phyloP scores from a whole-genome alignment of 2,888 invertebrate species.

The Meandrusa payeni region DNA sequence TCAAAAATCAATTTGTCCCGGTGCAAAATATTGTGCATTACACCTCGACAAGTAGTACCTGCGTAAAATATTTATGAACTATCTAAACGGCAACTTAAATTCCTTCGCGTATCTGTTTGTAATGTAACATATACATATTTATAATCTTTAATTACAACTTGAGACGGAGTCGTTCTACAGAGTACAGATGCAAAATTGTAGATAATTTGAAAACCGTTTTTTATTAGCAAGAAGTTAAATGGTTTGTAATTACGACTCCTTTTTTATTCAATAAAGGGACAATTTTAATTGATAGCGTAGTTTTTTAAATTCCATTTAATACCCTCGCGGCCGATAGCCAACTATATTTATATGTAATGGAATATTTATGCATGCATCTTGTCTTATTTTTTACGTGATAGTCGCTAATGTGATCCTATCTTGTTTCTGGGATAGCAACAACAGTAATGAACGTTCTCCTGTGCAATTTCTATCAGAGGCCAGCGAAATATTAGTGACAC shows the following conservation, averaged over 20 bases:
- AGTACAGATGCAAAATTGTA: conserved; percentile 12
- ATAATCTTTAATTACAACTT: conserved; percentile 4
- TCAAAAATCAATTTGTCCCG: no score
- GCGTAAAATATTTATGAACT: no score
- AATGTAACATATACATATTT: conserved; percentile 5
- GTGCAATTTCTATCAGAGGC: no score
- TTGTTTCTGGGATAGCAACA: neutral
- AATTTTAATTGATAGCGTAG: conserved; percentile 13
- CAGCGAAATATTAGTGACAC: no score
- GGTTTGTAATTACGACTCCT: conserved; percentile 13
- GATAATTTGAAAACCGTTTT: conserved; percentile 8
- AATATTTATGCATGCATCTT: conserved; percentile 12
- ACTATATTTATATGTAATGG: conserved; percentile 7
- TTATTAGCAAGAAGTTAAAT: conserved; percentile 8
- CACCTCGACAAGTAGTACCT: no score
- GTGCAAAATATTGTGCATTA: no score
- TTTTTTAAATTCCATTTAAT: conserved; percentile 14
- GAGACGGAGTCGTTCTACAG: neutral
- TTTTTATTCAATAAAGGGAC: conserved; percentile 10
- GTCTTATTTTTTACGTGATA: conserved; percentile 1
- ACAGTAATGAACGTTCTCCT: neutral
- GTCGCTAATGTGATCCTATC: conserved; percentile 3
- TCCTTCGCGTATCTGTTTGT: neutral
- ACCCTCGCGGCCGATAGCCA: neutral
- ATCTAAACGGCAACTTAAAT: neutral